Conservation (phyloP, 53 echinoderm and acorn worm genomes). For the Patiria pectinifera region DNA sequence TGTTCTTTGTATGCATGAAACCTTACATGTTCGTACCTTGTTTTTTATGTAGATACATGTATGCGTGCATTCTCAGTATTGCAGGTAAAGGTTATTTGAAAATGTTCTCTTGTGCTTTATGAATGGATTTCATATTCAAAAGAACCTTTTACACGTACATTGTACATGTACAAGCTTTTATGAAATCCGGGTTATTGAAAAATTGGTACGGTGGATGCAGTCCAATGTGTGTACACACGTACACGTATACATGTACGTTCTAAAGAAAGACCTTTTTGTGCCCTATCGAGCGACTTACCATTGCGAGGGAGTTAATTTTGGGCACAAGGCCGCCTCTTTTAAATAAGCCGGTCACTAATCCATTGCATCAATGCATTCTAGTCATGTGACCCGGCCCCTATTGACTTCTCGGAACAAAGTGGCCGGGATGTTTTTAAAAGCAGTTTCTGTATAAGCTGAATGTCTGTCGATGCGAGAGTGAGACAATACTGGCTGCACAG, state of each 20-base stretch:
- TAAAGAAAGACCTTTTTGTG: too few species aligned
- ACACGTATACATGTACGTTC: background rate
- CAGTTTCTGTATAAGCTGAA: background rate
- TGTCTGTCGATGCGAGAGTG: background rate
- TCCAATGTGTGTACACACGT: background rate
- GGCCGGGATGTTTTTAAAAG: background rate
- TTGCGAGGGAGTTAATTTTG: background rate
- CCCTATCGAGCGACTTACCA: too few species aligned
- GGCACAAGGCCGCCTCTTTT: background rate
- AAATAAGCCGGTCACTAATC: background rate
- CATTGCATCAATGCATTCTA: background rate
- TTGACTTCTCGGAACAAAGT: background rate
- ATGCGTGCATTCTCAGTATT: too few species aligned
- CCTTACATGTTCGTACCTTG: background rate
- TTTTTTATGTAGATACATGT: too few species aligned
- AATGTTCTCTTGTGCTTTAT: too few species aligned
- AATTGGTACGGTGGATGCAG: too few species aligned
- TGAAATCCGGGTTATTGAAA: too few species aligned
- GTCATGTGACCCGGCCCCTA: background rate
- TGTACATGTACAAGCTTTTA: background rate
- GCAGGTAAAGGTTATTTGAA: too few species aligned
- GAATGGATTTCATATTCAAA: too few species aligned
- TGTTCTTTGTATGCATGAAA: background rate
- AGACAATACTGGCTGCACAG: background rate
- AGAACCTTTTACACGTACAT: too few species aligned